Evolutionary conservation across 2,888 invertebrate species (phyloP).

Genomic region (Maniola hyperantus): DNA sequence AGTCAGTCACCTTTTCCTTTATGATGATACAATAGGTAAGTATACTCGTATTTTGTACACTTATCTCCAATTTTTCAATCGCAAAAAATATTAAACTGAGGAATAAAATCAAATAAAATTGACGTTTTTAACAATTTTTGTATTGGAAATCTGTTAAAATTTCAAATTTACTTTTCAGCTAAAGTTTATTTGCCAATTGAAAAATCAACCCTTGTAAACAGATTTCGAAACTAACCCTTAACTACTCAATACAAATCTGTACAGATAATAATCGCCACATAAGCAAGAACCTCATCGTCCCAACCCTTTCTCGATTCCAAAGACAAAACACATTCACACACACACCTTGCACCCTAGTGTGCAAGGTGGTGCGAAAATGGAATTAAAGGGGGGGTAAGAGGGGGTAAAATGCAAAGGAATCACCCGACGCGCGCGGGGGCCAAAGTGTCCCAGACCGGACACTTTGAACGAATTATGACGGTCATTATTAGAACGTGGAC

Average conservation of each 20-base stretch:
- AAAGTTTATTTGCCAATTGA: no score
- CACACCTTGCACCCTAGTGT: constrained; percentile 58
- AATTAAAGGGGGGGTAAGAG: constrained; percentile 69
- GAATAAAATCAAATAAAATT: no score
- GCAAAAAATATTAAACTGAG: no score
- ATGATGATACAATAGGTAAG: no score
- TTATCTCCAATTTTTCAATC: no score
- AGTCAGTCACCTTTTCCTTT: no score
- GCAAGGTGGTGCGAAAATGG: constrained; percentile 81
- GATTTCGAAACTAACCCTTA: no score
- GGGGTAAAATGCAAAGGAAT: constrained; percentile 78
- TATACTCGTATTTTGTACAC: no score
- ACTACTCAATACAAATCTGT: constrained; percentile 1
- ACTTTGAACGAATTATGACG: constrained; percentile 85
- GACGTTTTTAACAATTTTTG: no score
- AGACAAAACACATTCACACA: constrained; percentile 34
- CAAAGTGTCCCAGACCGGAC: constrained; percentile 82
- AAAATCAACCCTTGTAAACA: no score
- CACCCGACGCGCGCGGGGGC: constrained; percentile 64
- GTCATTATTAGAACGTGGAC: constrained; percentile 85
- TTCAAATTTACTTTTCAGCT: no score
- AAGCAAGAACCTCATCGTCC: constrained; percentile 1
- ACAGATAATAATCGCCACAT: constrained; percentile 5
- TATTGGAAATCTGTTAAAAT: no score
- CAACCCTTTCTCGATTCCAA: constrained; percentile 30